Conservation (phyloP, 2,113 vertebrate genomes). For the human (Homo sapiens) region GRCh38 chr11:125121501-125122000, state of each 20-base stretch:
- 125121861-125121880: not conserved
- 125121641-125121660: not conserved
- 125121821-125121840: not conserved
- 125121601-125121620: conserved; percentile 13
- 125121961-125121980: not conserved
- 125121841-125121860: not conserved
- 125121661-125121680: conserved; percentile 54
- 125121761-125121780: not conserved
- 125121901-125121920: not conserved
- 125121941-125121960: not conserved
- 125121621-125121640: not conserved
- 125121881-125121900: not conserved
- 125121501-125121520: not conserved
- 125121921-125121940: not conserved
- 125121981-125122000: not conserved
- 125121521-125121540: not conserved
- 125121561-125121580: not conserved
- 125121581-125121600: conserved; percentile 19
- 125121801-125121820: not conserved
- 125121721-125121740: conserved; percentile 30
- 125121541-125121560: not conserved
- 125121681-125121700: conserved; percentile 54
- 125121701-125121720: conserved; percentile 36
- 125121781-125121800: conserved; percentile 3
- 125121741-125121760: not conserved